Percentiles rank a stretch among this genome's conserved stretches.
phyloP scores from a whole-genome alignment of 2,888 invertebrate species.

The Tiliacea citrago region DNA sequence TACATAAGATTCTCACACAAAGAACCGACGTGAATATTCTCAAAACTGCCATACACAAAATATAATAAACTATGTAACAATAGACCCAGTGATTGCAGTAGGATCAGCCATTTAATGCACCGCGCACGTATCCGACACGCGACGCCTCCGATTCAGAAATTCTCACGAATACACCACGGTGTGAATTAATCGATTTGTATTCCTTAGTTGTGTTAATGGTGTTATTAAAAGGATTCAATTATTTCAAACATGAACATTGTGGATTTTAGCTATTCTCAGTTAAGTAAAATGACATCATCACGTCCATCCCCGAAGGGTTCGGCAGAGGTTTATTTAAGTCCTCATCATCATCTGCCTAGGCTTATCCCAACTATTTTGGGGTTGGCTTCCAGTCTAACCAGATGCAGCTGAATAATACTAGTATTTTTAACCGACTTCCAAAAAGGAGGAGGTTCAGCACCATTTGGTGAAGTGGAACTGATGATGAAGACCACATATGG shows the following conservation, averaged over 20 bases:
- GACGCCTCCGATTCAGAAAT: slow-evolving; percentile 2
- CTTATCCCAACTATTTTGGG: too few relatives aligned
- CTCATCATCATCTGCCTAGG: too few relatives aligned
- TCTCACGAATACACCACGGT: neutral
- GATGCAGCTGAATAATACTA: too few relatives aligned
- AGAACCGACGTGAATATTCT: neutral
- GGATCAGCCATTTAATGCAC: slow-evolving; percentile 10
- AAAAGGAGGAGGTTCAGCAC: too few relatives aligned
- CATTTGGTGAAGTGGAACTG: too few relatives aligned
- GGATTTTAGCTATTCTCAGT: neutral
- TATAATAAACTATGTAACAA: slow-evolving; percentile 6
- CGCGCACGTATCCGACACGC: slow-evolving; percentile 18
- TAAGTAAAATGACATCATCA: neutral
- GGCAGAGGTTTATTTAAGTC: neutral
- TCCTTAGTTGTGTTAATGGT: slow-evolving; percentile 4
- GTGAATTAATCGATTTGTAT: slow-evolving; percentile 39
- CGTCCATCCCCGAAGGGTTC: neutral
- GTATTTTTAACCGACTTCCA: too few relatives aligned
- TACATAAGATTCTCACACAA: neutral
- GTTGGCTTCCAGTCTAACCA: too few relatives aligned
- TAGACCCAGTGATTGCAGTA: neutral
- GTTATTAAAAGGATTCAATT: slow-evolving; percentile 17
- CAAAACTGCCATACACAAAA: neutral
- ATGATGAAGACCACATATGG: too few relatives aligned
- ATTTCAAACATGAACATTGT: neutral